Evolutionary conservation across 2,113 vertebrate species (phyloP).

Genomic region (Equus quagga): DNA sequence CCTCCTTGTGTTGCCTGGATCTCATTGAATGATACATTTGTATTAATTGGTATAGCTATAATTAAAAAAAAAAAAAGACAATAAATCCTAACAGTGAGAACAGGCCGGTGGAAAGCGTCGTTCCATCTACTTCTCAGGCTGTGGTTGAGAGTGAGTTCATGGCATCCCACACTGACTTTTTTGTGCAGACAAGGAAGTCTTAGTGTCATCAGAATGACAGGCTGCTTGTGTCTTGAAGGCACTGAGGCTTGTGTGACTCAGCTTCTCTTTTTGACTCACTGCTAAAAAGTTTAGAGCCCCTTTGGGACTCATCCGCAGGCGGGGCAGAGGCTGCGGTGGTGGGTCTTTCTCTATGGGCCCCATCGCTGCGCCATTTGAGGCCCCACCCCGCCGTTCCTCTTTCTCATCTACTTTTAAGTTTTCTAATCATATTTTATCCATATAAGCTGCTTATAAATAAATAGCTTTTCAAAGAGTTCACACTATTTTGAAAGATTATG

Average conservation of each 20-base stretch:
- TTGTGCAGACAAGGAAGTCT: background rate
- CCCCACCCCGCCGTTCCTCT: background rate
- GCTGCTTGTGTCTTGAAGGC: background rate
- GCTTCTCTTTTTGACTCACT: background rate
- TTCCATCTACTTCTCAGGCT: background rate
- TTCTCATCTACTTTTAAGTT: background rate
- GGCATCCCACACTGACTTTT: background rate
- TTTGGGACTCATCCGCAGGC: background rate
- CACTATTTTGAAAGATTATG: conserved; percentile 45
- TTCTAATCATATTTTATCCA: background rate
- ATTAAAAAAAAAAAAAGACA: background rate
- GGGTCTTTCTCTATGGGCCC: background rate
- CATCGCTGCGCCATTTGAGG: background rate
- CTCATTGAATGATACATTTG: background rate
- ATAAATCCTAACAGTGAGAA: background rate
- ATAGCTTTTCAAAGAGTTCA: background rate
- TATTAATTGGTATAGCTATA: background rate
- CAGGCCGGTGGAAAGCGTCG: background rate
- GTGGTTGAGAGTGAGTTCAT: background rate
- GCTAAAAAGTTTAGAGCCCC: background rate
- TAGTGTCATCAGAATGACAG: background rate
- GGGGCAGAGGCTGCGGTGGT: accelerated
- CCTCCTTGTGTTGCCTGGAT: background rate
- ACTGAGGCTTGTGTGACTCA: background rate
- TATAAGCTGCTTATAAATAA: background rate